Conservation (phyloP, 2,888 invertebrate genomes). For the Dryocosmus kuriphilus region DNA sequence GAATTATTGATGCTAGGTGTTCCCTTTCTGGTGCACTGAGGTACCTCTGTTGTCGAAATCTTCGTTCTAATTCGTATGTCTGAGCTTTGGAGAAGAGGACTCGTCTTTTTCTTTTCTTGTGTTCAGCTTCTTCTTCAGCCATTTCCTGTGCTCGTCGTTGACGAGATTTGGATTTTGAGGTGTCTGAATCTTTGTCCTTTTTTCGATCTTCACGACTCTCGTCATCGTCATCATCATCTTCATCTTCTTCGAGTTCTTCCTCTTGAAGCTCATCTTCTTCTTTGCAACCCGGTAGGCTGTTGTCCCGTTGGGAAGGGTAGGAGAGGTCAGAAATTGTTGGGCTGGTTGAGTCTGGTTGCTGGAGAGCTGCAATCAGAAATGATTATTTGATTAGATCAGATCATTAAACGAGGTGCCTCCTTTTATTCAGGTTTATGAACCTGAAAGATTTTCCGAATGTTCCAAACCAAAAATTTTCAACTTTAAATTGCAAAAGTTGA, state of each 20-base stretch:
- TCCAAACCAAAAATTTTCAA: no score
- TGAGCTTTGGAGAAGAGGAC: constrained; percentile 98
- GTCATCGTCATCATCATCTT: constrained; percentile 80
- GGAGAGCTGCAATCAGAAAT: constrained; percentile 77
- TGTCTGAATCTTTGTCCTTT: constrained; percentile 48
- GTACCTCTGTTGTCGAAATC: constrained; percentile 97
- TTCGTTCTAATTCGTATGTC: constrained; percentile 95
- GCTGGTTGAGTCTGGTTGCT: constrained; percentile 92
- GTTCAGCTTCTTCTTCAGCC: constrained; percentile 73
- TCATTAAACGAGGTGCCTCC: neutral
- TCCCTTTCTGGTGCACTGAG: constrained; percentile 98
- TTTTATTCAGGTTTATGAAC: neutral
- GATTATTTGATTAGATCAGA: neutral
- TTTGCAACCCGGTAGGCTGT: constrained; percentile 71
- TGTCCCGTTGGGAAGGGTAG: constrained; percentile 76
- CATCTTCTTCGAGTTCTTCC: constrained; percentile 75
- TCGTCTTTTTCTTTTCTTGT: constrained; percentile 95
- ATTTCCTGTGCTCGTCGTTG: constrained; percentile 50
- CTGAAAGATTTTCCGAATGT: no score
- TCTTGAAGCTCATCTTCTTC: constrained; percentile 77
- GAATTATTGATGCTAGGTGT: constrained; percentile 95
- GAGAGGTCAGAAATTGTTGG: constrained; percentile 87
- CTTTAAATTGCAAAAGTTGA: no score
- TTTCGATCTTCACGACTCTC: constrained; percentile 71
- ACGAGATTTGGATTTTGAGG: constrained; percentile 32